A percentile compares a stretch with the other conserved stretches of the same genome.
Conservation (phyloP, 2,797 vertebrate species). For the Telmatherina bonti region DNA sequence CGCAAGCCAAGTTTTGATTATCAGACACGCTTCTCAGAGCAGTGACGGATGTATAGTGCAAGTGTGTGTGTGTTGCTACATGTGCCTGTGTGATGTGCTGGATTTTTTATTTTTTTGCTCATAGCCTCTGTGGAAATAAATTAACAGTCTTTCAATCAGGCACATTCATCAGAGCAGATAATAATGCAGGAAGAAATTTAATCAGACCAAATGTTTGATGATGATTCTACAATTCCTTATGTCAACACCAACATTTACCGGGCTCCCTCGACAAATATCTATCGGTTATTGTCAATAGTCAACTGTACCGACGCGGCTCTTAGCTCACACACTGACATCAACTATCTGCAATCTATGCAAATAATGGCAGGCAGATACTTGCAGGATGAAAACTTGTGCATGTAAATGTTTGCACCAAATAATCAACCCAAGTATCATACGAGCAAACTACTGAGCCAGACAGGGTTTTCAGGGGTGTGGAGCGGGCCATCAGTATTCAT, state of each 20-base stretch:
- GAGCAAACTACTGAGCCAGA: conserved; percentile 50
- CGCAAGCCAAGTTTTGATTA: conserved; percentile 24
- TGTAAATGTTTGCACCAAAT: conserved; percentile 66
- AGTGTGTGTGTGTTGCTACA: conserved; percentile 8
- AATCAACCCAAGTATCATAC: conserved; percentile 40
- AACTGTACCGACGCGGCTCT: conserved; percentile 48
- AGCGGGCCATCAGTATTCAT: conserved; percentile 36
- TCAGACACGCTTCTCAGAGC: conserved; percentile 23
- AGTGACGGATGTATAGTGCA: neutral
- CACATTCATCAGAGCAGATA: conserved; percentile 70
- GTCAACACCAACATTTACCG: conserved; percentile 71
- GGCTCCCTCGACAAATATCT: conserved; percentile 51
- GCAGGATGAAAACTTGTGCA: conserved; percentile 40
- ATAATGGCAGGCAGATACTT: conserved; percentile 59
- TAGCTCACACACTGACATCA: conserved; percentile 58
- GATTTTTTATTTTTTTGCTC: conserved; percentile 34
- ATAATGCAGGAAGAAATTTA: conserved; percentile 66
- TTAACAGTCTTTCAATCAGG: conserved; percentile 72
- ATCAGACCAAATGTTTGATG: conserved; percentile 77
- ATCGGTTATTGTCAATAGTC: conserved; percentile 72
- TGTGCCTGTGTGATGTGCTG: conserved; percentile 15
- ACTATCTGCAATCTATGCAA: conserved; percentile 66
- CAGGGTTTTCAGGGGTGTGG: conserved; percentile 42
- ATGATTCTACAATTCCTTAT: conserved; percentile 73
- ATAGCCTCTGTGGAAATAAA: conserved; percentile 64